Percentiles rank a stretch among this genome's conserved stretches.
These are phyloP conservation scores for Heterohyrax brucei DNA, from an alignment of 2,797 vertebrate species.

Conservation along the genomic window DNA sequence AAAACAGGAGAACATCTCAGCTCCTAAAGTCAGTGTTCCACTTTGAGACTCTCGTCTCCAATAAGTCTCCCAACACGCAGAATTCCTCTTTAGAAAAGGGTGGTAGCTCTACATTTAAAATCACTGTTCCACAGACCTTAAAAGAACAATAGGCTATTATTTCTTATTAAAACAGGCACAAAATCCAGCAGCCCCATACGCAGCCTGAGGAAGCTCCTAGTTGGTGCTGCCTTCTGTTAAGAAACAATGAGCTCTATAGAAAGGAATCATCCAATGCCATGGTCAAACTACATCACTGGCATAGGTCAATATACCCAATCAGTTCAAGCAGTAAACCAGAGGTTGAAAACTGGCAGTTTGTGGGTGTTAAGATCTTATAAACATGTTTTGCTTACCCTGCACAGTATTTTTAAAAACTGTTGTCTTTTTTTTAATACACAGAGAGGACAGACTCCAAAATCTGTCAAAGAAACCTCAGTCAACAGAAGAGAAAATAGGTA, in stretches of 20 bases:
- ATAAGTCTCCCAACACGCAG: background rate
- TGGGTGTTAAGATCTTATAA: background rate
- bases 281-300: background rate
- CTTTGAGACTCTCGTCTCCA: background rate
- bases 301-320: background rate
- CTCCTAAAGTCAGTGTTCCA: background rate
- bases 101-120: background rate
- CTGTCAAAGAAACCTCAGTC: too few species aligned
- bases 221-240: background rate
- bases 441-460: too few species aligned
- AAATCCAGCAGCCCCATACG: constrained; percentile 15
- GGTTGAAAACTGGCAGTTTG: background rate
- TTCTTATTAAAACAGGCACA: constrained; percentile 27
- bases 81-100: background rate
- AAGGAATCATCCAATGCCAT: background rate
- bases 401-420: background rate
- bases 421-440: background rate
- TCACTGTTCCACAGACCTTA: background rate
- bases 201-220: background rate
- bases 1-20: background rate
- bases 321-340: background rate
- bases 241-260: background rate
- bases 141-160: background rate
- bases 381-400: background rate
- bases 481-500: too few species aligned